Evolutionary conservation across 2,888 invertebrate genomes (phyloP).

Genomic region (Drosophila colorata): DNA sequence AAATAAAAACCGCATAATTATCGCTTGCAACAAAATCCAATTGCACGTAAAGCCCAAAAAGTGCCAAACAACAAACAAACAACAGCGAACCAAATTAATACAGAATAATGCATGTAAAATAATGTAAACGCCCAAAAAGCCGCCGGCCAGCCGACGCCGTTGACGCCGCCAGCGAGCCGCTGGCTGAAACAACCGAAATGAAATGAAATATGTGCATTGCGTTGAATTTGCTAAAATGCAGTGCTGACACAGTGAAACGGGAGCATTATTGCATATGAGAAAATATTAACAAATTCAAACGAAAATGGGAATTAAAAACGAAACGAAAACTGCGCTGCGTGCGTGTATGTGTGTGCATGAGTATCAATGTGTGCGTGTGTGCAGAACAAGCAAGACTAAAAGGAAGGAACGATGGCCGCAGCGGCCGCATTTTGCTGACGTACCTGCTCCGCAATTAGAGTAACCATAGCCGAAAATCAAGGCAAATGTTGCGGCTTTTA

Average conservation of each 20-base stretch:
- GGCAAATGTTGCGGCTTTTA: slow-evolving; percentile 60
- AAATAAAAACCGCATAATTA: slow-evolving; percentile 62
- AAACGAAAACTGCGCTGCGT: slow-evolving; percentile 62
- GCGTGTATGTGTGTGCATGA: slow-evolving; percentile 24
- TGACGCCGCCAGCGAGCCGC: slow-evolving; percentile 36
- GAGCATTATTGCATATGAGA: slow-evolving; percentile 48
- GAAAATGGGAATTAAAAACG: slow-evolving; percentile 44
- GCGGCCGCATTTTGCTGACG: slow-evolving; percentile 62
- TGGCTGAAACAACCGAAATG: slow-evolving; percentile 65
- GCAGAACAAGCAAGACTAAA: slow-evolving; percentile 57
- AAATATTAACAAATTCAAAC: slow-evolving; percentile 46
- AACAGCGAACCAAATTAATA: slow-evolving; percentile 14
- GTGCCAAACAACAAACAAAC: slow-evolving; percentile 18
- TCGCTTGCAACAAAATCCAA: slow-evolving; percentile 29
- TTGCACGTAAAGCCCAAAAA: slow-evolving; percentile 18
- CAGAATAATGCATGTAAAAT: slow-evolving; percentile 52
- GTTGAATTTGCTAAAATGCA: slow-evolving; percentile 56
- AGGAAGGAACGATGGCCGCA: slow-evolving; percentile 65
- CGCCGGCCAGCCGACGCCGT: slow-evolving; percentile 65
- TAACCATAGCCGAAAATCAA: slow-evolving; percentile 66
- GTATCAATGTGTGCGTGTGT: slow-evolving; percentile 27
- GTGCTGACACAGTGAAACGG: slow-evolving; percentile 63
- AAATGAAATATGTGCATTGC: slow-evolving; percentile 57
- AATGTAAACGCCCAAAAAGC: slow-evolving; percentile 74
- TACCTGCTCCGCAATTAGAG: slow-evolving; percentile 73